phyloP scores from a whole-genome alignment of 2,113 vertebrate genomes.

The Neofelis nebulosa region DNA sequence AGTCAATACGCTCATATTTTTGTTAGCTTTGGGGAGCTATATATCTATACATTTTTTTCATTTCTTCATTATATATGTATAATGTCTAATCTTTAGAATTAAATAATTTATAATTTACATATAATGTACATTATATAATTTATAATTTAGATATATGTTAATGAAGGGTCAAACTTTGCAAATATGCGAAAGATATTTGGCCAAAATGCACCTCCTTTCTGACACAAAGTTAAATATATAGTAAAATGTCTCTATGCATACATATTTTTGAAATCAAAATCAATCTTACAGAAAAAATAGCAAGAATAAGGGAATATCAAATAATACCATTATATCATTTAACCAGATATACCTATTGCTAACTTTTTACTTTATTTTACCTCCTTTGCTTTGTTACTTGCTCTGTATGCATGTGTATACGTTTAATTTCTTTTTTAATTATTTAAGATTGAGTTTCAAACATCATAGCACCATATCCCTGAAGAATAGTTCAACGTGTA shows the following conservation, averaged over 20 bases:
- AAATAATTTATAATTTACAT: neutral
- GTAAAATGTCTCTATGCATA: neutral
- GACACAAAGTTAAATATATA: neutral
- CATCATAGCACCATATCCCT: neutral
- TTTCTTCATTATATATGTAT: neutral
- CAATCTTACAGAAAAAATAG: neutral
- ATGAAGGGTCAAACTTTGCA: neutral
- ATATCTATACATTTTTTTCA: neutral
- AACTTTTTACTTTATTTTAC: neutral
- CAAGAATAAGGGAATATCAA: neutral
- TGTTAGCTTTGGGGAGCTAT: neutral
- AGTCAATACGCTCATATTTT: neutral
- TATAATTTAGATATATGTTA: neutral
- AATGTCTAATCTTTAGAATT: neutral
- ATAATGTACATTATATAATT: too few relatives aligned
- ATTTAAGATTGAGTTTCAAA: neutral
- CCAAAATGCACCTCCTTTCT: neutral
- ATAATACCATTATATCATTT: neutral
- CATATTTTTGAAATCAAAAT: neutral
- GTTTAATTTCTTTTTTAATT: neutral
- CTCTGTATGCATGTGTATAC: neutral
- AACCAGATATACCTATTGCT: neutral
- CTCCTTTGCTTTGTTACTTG: neutral
- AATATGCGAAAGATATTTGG: neutral
- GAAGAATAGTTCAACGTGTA: neutral